Evolutionary conservation across 2,888 invertebrate species (phyloP), one percentile per base, ranked within the genome.

Genomic region (Tupiocoris notatus): DNA sequence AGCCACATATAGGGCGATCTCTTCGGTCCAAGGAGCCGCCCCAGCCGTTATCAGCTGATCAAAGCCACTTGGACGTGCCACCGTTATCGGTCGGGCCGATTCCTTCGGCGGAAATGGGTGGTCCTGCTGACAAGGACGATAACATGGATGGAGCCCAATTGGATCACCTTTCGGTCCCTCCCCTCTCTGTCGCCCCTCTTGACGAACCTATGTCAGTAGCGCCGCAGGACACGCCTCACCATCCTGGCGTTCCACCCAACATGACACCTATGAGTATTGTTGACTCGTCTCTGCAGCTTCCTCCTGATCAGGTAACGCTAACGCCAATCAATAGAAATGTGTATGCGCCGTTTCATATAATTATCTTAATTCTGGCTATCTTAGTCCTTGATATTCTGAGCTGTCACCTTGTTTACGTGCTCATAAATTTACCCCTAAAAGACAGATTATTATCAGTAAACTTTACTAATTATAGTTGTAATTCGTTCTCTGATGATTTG

Each of bases 201-300:
- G 75, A 75, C 23, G 77, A 77, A 17, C 71, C 77, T 0, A 39
- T 39, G 39, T 67, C 75, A 9, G 77, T 75, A 0, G 73, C 67
- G 64, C 78, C 78, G 0, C 71, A 77, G 74, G 77, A 76, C 77
- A 76, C 76, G 7, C 76, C 76, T 18, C 68, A 65, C 24, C 75
- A 75, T 20, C 78, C 79, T 63, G 70, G 82, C 21, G 74, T 77
- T 67, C 74, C 79, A 17, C 65, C 77, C 3, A 77, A 78, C 58
- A 79, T 79, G 79, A 80, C 81, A 54, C 79, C 81, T 16, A 81
- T 79, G 78, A 79, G 80, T 54, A 81, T 81, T 12, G 88, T 88
- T 81, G 86, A 88, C 84, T 86, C 88, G 17, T 87, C 89, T 85
- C 90, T 91, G 77, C 89, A 90, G 82, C 73, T 73, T 20, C 82